A percentile compares a stretch with the other conserved stretches of the same genome.
phyloP scores from a whole-genome alignment of 2,797 vertebrate species.

The Urophycis tenuis region DNA sequence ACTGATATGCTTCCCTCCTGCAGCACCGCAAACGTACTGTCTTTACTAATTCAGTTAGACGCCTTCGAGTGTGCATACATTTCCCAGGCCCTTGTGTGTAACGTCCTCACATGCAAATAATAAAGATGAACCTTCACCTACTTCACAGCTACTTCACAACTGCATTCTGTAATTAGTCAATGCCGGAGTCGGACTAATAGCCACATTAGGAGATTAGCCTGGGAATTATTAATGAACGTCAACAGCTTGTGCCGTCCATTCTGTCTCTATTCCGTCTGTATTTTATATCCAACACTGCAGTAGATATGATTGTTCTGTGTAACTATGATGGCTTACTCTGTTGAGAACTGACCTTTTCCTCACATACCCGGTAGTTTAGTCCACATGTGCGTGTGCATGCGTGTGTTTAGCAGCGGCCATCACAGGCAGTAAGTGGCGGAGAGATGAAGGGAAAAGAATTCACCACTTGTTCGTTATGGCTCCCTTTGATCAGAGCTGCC shows the following conservation, averaged over 20 bases:
- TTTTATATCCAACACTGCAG: not conserved
- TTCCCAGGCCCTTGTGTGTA: not conserved
- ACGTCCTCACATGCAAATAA: not conserved
- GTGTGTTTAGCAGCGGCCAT: slow-evolving; percentile 24
- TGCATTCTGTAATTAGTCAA: not conserved
- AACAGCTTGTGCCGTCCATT: not conserved
- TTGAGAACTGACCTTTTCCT: not conserved
- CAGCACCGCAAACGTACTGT: not conserved
- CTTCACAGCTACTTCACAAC: too few relatives aligned
- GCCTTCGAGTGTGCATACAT: not conserved
- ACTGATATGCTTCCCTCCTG: not conserved
- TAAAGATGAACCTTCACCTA: not conserved
- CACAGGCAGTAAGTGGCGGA: slow-evolving; percentile 39
- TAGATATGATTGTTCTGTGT: not conserved
- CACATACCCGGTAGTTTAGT: not conserved
- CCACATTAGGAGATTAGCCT: not conserved
- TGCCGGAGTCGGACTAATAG: not conserved
- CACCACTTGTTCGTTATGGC: not conserved
- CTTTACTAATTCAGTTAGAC: not conserved
- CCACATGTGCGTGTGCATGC: not conserved
- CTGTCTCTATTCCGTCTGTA: not conserved
- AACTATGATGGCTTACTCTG: not conserved
- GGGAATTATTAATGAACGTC: not conserved
- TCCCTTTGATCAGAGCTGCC: slow-evolving; percentile 44
- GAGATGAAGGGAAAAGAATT: slow-evolving; percentile 42